Evolutionary conservation across 2,113 vertebrate species (phyloP).

Genomic region (Anthoscopus minutus): DNA sequence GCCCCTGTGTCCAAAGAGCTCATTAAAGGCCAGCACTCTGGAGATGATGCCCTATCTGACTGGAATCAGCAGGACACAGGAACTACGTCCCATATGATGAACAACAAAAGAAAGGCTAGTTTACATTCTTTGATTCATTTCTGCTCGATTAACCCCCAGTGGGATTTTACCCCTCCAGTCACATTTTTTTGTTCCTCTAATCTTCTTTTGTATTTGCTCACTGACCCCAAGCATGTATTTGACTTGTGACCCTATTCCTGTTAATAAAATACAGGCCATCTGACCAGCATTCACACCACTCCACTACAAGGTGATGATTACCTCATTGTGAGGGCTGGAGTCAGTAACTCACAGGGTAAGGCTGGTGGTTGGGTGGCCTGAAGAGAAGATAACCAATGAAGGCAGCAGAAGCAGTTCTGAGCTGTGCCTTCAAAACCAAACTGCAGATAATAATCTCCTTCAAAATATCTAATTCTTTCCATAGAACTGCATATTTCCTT

Average conservation of each 20-base stretch:
- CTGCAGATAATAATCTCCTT: background rate
- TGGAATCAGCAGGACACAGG: background rate
- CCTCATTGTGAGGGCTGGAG: conserved; percentile 42
- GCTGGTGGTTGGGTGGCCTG: background rate
- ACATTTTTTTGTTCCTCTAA: conserved; percentile 73
- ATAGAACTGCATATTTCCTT: background rate
- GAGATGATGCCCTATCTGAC: background rate
- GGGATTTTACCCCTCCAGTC: conserved; percentile 55
- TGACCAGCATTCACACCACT: conserved; percentile 56
- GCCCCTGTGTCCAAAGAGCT: background rate
- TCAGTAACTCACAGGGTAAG: background rate
- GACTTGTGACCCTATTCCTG: conserved; percentile 79
- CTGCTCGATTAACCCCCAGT: conserved; percentile 62
- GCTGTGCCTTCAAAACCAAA: background rate
- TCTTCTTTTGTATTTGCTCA: conserved; percentile 75
- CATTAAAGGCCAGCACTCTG: background rate
- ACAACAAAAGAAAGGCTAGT: conserved; percentile 53
- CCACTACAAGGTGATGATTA: conserved; percentile 62
- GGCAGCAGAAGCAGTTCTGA: background rate
- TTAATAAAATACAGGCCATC: conserved; percentile 70
- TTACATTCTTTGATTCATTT: conserved; percentile 56
- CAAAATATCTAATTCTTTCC: background rate
- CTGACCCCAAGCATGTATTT: conserved; percentile 78
- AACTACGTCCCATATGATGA: background rate
- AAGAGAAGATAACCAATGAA: background rate